phyloP scores from a whole-genome alignment of 2,888 invertebrate genomes.

The Cephus pulcher region DNA sequence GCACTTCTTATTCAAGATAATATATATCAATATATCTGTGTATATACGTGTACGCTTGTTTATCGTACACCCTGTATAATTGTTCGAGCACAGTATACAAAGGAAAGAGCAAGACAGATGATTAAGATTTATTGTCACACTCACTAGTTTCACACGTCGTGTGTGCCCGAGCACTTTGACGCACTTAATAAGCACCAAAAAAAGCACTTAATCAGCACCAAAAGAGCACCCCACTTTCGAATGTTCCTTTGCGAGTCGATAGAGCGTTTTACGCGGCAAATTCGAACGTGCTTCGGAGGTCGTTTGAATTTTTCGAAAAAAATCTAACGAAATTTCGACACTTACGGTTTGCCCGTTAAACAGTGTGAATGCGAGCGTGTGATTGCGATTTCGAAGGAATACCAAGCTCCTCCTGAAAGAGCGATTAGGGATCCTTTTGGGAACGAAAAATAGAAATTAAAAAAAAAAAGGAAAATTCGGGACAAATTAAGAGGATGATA shows the following conservation, averaged over 20 bases:
- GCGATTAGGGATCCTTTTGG: background rate
- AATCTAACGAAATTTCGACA: background rate
- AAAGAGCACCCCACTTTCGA: constrained; percentile 55
- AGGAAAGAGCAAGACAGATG: background rate
- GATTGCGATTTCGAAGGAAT: constrained; percentile 33
- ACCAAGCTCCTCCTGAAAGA: background rate
- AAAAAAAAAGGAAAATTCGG: constrained; percentile 18
- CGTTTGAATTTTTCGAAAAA: background rate
- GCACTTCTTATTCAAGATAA: background rate
- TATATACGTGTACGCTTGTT: background rate
- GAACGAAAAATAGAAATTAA: constrained; percentile 15
- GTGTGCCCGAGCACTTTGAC: background rate
- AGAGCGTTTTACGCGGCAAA: background rate
- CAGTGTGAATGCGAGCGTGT: constrained; percentile 49
- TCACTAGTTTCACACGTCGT: background rate
- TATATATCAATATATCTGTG: background rate
- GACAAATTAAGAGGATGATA: constrained; percentile 8
- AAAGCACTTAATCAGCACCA: constrained; percentile 42
- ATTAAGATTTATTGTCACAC: background rate
- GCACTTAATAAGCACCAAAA: constrained; percentile 33
- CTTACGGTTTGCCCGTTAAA: constrained; percentile 14
- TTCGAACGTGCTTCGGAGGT: background rate
- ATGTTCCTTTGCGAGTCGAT: constrained; percentile 24
- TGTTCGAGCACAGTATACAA: background rate
- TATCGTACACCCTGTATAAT: background rate